phyloP scores from a whole-genome alignment of 2,113 vertebrate genomes.

The Casuarius casuarius region DNA sequence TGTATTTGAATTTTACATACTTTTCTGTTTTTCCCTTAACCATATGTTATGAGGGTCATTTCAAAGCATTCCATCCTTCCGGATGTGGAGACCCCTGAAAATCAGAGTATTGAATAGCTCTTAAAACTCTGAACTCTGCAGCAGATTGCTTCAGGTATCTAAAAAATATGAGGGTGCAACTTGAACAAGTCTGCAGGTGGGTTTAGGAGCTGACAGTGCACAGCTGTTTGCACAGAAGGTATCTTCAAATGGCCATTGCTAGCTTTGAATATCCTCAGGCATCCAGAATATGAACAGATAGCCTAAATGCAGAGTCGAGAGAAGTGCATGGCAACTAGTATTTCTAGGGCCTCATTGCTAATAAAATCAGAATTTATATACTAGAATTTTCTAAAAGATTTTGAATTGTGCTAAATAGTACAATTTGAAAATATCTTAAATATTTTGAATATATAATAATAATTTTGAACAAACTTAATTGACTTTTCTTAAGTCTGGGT shows the following conservation, averaged over 20 bases:
- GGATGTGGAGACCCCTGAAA: background rate
- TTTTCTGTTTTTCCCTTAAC: background rate
- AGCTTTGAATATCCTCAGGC: background rate
- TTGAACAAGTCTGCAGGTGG: background rate
- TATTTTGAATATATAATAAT: background rate
- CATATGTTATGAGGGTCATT: background rate
- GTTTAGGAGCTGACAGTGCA: background rate
- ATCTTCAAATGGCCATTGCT: background rate
- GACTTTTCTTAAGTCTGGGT: background rate
- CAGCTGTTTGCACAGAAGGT: background rate
- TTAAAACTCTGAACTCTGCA: background rate
- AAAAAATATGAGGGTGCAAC: background rate
- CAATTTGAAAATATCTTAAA: background rate
- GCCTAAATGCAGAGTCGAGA: background rate
- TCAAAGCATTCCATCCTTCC: background rate
- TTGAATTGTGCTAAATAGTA: background rate
- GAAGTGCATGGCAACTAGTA: background rate
- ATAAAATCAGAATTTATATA: background rate
- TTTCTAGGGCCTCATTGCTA: background rate
- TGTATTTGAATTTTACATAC: background rate
- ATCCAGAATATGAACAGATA: background rate
- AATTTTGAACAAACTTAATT: background rate
- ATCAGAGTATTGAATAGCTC: background rate
- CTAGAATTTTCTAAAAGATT: background rate
- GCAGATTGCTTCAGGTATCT: background rate